A percentile compares a stretch with the other conserved stretches of the same genome.
Evolutionary conservation across 2,888 invertebrate genomes (phyloP).

Genomic region (Lochmaea capreae): DNA sequence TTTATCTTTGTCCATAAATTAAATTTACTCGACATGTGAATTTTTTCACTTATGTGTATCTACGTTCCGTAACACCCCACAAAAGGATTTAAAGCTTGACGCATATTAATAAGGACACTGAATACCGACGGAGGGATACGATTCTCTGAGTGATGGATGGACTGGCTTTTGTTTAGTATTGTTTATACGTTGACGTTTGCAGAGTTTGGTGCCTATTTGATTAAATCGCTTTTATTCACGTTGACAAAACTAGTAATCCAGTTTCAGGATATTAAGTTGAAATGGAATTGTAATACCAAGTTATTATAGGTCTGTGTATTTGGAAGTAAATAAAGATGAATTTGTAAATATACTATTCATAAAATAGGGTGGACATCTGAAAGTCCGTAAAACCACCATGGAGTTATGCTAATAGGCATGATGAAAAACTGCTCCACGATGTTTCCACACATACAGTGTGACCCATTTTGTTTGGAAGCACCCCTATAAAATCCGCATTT

Average conservation of each 20-base stretch:
- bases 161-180: slow-evolving; percentile 1
- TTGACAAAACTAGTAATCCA: neutral
- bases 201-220: neutral
- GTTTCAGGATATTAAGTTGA: neutral
- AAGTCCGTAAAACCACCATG: too few species aligned
- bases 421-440: too few species aligned
- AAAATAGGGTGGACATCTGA: too few species aligned
- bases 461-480: too few species aligned
- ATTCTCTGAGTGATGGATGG: neutral
- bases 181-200: neutral
- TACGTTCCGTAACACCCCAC: neutral
- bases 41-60: neutral
- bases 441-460: too few species aligned
- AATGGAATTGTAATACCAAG: too few species aligned
- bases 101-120: slow-evolving; percentile 1
- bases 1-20: neutral
- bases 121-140: neutral
- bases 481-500: too few species aligned
- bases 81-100: neutral
- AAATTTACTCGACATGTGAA: neutral
- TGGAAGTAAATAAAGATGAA: too few species aligned
- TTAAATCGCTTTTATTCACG: neutral
- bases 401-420: too few species aligned
- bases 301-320: too few species aligned
- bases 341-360: too few species aligned